Evolutionary conservation across 2,113 vertebrate genomes (phyloP).

Genomic region (Brachyhypopomus occidentalis): DNA sequence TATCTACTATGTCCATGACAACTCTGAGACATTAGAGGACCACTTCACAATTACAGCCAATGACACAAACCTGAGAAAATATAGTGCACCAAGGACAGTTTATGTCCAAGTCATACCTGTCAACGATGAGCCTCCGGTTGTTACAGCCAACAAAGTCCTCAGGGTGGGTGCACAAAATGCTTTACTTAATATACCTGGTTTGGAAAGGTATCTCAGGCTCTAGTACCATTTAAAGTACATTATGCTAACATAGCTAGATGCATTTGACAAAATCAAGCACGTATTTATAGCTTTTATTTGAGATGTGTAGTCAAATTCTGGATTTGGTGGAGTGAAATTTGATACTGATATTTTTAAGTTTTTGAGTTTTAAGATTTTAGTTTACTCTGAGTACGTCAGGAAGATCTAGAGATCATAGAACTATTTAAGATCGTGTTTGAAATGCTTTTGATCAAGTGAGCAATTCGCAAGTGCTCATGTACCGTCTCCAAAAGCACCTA

Average conservation of each 20-base stretch:
- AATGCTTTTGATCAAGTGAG: not conserved
- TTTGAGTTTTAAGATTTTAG: not conserved
- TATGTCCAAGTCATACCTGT: conserved; percentile 79
- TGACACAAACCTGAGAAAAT: conserved; percentile 80
- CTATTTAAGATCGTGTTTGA: not conserved
- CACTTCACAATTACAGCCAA: conserved; percentile 83
- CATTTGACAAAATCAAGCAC: not conserved
- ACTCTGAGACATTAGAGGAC: conserved; percentile 79
- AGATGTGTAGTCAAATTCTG: not conserved
- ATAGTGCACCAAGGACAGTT: conserved; percentile 77
- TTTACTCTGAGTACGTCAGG: not conserved
- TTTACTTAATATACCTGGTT: not conserved
- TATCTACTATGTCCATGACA: conserved; percentile 87
- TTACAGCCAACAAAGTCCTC: conserved; percentile 84
- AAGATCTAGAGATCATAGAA: not conserved
- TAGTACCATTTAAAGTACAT: too few species aligned
- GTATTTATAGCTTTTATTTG: not conserved
- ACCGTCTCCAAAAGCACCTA: not conserved
- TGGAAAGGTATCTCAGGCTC: not conserved
- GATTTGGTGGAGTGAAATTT: not conserved
- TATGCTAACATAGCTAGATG: not conserved
- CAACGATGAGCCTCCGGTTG: conserved; percentile 85
- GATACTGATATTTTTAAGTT: not conserved
- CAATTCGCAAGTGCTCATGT: not conserved
- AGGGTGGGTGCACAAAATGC: conserved; percentile 76